Base-by-base conservation (phyloP, 2,113 vertebrate genomes). In the Tragulus kanchil region DNA sequence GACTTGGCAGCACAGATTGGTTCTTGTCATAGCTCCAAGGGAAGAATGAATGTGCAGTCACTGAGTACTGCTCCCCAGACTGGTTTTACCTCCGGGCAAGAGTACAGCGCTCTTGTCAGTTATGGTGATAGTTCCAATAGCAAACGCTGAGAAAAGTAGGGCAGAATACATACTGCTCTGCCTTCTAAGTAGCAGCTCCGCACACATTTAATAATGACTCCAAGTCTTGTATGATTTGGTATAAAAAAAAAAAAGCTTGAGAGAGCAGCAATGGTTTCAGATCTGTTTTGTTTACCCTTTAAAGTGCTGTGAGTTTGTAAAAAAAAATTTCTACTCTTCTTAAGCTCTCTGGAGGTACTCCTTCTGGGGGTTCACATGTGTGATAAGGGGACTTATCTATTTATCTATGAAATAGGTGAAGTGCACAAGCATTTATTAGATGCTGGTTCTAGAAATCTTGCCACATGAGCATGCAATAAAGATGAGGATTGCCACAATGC, bases 21-120 rank as follows among this genome's bases (percentile, higher is more conserved):
- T 84, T 84, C 92, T 96, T 96, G 96, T 97, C 78, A 59, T 54
- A 64, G 94, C 75, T 94, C 61, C 15, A 5, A 45, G 81, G 86
- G 59, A 94, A 94, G 93, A 87, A 93, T 92, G 93, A 90, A 93
- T 92, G 79, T 92, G 86, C 73, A 95, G 50, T 96, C 96, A 92
- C 62, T 91, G 85, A 85, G 31, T 59, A 42, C 31, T 1, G 50
- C 77, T 97, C 94, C 56, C 91, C 71, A 31, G 52, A 75, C 89
- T 87, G 23, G 52, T 79, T 94, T 92, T 87, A 89, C 93, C 93
- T 97, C 36, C 79, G 97, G 96, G 95, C 93, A 75, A 94, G 93
- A 89, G 48, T 59, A 64, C 83, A 94, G 89, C 95, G 73, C 89
- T 87, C 67, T 94, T 96, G 92, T 97, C 89, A 95, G 86, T 58